Evolutionary conservation across 1,140 invertebrate genomes (phyloP).

Genomic region (Hylaeus volcanicus): DNA sequence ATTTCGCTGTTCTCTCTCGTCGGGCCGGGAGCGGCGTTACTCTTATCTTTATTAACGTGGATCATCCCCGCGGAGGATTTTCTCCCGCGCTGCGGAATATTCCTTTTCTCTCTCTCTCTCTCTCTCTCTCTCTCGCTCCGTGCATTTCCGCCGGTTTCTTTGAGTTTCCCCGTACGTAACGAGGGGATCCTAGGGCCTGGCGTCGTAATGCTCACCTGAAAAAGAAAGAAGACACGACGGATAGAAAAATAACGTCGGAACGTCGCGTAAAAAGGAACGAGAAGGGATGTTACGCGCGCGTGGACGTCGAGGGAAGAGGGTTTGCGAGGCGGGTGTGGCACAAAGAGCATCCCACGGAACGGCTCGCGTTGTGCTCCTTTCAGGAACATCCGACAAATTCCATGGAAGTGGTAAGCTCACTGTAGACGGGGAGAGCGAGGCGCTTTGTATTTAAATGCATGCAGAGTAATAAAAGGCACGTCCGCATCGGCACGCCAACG

Average conservation of each 20-base stretch:
- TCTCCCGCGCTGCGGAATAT: conserved; percentile 26
- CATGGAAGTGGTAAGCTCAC: conserved; percentile 41
- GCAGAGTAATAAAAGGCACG: conserved; percentile 62
- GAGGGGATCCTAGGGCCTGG: conserved; percentile 22
- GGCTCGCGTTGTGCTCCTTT: conserved; percentile 28
- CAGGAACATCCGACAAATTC: conserved; percentile 59
- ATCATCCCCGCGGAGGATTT: conserved; percentile 35
- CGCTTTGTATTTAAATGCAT: conserved; percentile 66
- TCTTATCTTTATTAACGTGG: conserved; percentile 41
- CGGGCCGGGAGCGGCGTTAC: conserved; percentile 13
- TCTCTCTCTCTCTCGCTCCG: background rate
- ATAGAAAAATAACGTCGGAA: conserved; percentile 49
- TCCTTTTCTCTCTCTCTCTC: background rate
- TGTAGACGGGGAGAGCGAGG: conserved; percentile 15
- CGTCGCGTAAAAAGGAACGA: conserved; percentile 10
- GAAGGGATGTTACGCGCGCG: too few species aligned
- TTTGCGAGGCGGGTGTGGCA: background rate
- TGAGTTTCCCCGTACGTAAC: conserved; percentile 33
- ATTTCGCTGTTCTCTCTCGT: conserved; percentile 36
- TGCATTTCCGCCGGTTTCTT: conserved; percentile 16
- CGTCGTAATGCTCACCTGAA: conserved; percentile 49
- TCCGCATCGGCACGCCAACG: conserved; percentile 53
- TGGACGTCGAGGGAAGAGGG: background rate
- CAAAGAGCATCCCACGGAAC: conserved; percentile 6
- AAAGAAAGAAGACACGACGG: conserved; percentile 11